These are phyloP conservation scores for Cephonodes hylas DNA, from an alignment of 2,888 invertebrate species.

Conservation along the genomic window DNA sequence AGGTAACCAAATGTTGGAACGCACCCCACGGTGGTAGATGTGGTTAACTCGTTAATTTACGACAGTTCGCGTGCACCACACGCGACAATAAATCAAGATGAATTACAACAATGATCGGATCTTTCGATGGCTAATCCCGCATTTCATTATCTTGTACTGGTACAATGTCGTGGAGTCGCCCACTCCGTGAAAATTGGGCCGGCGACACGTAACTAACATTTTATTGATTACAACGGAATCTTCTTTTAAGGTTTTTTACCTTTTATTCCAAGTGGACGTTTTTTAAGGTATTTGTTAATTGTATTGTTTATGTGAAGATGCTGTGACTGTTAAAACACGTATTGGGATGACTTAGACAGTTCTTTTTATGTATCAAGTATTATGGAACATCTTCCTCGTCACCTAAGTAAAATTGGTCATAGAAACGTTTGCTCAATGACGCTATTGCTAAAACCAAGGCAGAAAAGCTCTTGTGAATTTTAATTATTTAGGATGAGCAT, in stretches of 20 bases:
- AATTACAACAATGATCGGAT: conserved; percentile 71
- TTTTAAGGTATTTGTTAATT: background rate
- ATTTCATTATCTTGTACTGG: conserved; percentile 57
- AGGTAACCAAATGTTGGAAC: conserved; percentile 15
- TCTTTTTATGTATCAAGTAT: background rate
- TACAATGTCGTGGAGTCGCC: conserved; percentile 45
- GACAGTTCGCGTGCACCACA: conserved; percentile 56
- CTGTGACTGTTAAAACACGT: background rate
- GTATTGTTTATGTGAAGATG: background rate
- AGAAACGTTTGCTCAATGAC: too few relatives aligned
- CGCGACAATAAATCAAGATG: conserved; percentile 72
- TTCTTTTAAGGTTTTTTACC: background rate
- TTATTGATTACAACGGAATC: conserved; percentile 6
- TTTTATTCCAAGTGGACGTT: background rate
- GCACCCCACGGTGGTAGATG: conserved; percentile 34
- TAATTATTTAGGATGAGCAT: background rate
- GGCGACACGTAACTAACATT: conserved; percentile 8
- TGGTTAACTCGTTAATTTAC: conserved; percentile 63
- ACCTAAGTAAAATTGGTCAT: too few relatives aligned
- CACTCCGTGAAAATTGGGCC: conserved; percentile 20
- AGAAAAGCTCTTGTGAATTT: background rate
- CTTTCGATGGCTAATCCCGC: conserved; percentile 59
- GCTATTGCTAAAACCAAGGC: background rate
- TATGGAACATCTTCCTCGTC: too few relatives aligned
- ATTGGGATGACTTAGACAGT: background rate